Base-by-base conservation (phyloP, 1,140 invertebrate genomes). In the Leptopilina boulardi region DNA sequence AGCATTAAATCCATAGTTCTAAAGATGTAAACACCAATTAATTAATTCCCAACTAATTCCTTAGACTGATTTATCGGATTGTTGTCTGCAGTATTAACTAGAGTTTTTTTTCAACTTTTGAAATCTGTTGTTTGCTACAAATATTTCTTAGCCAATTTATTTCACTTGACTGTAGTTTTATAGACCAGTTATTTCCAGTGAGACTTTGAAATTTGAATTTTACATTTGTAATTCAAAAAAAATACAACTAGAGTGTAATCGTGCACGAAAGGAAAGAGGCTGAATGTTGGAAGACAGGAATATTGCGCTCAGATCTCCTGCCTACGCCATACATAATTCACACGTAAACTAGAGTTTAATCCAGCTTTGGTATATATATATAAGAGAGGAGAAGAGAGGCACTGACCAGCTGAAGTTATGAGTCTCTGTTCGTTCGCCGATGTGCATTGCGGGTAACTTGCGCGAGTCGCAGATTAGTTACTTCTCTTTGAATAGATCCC, bases 341-440 rank as follows among this genome's bases (percentile, higher is more conserved):
- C 59, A 44, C 79, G 56, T 77, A 74, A 78, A 82, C 76, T 80
- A 74, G 74, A 82, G 78, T 82, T 82, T 82, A 82, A 82, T 82
- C 76, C 81, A 76, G 78, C 78, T 76, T 80, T 70, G 72, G 71
- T 73, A 51, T n/a, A n/a, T n/a, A n/a, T n/a, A n/a, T n/a, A n/a
- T n/a, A n/a, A n/a, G n/a, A n/a, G n/a, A n/a, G n/a, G n/a, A n/a
- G n/a, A n/a, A n/a, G n/a, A 23, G 44, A 41, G 10, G 38, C 47
- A 54, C 74, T 71, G 59, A 74, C 80, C 70, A 74, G 51, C 73
- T 23, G 74, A 80, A 85, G 80, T 87, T 84, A 84, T 78, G 77
- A 83, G 84, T 82, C 77, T 77, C 81, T 77, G 59, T 73, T 70
- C 73, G 71, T 21, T 59, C 47, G 70, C n/a, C 70, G 70, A 80